Evolutionary conservation across 2,797 vertebrate species (phyloP).

Genomic region (Aotus griseimembra): DNA sequence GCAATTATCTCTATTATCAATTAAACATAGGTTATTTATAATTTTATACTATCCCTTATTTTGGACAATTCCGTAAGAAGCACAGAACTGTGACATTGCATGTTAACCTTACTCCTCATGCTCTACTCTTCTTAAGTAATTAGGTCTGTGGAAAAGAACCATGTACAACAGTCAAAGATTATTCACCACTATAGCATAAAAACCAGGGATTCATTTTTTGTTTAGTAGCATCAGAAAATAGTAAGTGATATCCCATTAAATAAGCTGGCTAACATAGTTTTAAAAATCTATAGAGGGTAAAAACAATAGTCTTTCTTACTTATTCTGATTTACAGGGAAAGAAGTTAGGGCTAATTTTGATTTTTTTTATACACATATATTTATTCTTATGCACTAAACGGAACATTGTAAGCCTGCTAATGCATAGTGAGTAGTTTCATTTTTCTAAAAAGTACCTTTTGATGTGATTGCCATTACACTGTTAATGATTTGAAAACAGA

Average conservation of each 20-base stretch:
- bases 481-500: slow-evolving; percentile 60
- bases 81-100: slow-evolving; percentile 61
- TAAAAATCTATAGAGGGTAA: neutral
- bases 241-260: slow-evolving; percentile 63
- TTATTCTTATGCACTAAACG: neutral
- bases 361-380: neutral
- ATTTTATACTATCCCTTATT: slow-evolving; percentile 62
- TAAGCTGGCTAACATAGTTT: slow-evolving; percentile 27
- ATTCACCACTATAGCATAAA: neutral
- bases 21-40: slow-evolving; percentile 18
- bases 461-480: neutral
- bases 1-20: slow-evolving; percentile 66
- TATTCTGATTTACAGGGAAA: neutral
- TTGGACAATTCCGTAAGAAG: slow-evolving; percentile 71
- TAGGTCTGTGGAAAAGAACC: slow-evolving; percentile 58
- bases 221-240: slow-evolving; percentile 57
- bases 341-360: neutral
- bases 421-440: neutral
- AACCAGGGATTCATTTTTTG: slow-evolving; percentile 62
- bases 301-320: neutral
- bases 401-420: neutral
- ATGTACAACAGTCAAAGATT: slow-evolving; percentile 39
- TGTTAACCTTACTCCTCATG: slow-evolving; percentile 71
- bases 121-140: slow-evolving; percentile 69
- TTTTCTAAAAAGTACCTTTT: neutral